phyloP scores from a whole-genome alignment of 2,113 vertebrate genomes.

The Dicentrarchus labrax region DNA sequence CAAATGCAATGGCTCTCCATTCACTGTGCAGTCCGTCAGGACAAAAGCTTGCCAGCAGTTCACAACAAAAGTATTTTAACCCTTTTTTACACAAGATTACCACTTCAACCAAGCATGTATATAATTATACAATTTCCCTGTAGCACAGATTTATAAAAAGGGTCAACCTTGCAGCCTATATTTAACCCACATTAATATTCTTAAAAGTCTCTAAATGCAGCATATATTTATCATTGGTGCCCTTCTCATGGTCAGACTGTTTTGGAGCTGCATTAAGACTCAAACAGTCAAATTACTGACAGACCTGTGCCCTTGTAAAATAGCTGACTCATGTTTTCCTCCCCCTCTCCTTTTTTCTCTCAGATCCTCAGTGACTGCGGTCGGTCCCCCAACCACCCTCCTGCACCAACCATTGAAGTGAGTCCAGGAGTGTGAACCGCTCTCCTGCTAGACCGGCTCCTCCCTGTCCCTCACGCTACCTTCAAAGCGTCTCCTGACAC shows the following conservation, averaged over 20 bases:
- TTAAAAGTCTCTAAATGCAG: background rate
- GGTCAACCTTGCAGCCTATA: background rate
- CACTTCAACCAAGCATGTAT: background rate
- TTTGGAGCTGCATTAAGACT: background rate
- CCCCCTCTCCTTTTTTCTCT: background rate
- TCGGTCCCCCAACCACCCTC: background rate
- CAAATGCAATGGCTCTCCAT: background rate
- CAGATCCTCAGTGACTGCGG: slow-evolving; percentile 49
- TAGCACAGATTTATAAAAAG: too few relatives aligned
- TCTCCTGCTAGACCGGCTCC: background rate
- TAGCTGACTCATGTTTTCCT: slow-evolving; percentile 37
- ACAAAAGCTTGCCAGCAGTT: slow-evolving; percentile 2
- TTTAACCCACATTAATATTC: background rate
- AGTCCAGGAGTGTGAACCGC: slow-evolving; percentile 35
- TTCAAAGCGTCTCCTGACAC: background rate
- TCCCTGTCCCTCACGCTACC: background rate
- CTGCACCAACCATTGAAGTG: slow-evolving; percentile 57
- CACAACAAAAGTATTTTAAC: background rate
- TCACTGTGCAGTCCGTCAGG: background rate
- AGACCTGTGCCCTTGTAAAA: slow-evolving; percentile 16
- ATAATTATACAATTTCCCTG: background rate
- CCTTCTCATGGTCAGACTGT: background rate
- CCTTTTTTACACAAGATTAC: background rate
- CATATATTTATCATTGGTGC: background rate
- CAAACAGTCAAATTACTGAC: background rate